Evolutionary conservation across 2,113 vertebrate species (phyloP).

Genomic region (Epinephelus fuscoguttatus): DNA sequence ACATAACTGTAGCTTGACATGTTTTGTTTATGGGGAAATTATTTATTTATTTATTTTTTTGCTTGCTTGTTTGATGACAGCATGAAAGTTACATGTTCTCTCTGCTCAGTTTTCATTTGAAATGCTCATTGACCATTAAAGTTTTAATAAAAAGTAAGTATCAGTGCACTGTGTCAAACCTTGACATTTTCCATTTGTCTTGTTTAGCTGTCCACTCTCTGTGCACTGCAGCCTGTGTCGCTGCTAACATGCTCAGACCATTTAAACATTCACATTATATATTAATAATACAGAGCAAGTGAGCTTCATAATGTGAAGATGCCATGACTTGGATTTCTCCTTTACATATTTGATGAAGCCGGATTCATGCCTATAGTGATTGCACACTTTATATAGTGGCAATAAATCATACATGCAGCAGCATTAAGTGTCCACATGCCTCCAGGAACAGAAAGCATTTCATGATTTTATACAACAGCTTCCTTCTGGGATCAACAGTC

Average conservation of each 20-base stretch:
- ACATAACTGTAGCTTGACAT: not conserved
- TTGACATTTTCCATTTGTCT: not conserved
- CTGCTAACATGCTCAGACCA: not conserved
- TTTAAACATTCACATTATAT: not conserved
- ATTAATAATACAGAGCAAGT: not conserved
- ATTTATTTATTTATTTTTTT: too few species aligned
- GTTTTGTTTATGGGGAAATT: too few species aligned
- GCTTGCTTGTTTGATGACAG: not conserved
- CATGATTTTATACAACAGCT: not conserved
- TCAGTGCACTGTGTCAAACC: not conserved
- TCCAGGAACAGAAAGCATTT: not conserved
- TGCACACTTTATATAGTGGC: not conserved
- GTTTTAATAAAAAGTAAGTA: not conserved
- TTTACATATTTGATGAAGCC: conserved; percentile 19
- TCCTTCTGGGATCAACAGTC: not conserved
- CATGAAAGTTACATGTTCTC: not conserved
- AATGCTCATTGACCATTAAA: not conserved
- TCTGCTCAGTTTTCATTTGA: not conserved
- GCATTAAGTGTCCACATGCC: not conserved
- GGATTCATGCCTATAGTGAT: not conserved
- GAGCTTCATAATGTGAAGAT: not conserved
- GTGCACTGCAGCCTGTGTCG: not conserved
- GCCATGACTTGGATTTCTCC: not conserved
- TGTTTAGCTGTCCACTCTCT: not conserved
- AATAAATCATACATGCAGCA: conserved; percentile 10